These are phyloP conservation scores for Orycteropus afer DNA, from an alignment of 2,113 vertebrate genomes.

Conservation along the genomic window DNA sequence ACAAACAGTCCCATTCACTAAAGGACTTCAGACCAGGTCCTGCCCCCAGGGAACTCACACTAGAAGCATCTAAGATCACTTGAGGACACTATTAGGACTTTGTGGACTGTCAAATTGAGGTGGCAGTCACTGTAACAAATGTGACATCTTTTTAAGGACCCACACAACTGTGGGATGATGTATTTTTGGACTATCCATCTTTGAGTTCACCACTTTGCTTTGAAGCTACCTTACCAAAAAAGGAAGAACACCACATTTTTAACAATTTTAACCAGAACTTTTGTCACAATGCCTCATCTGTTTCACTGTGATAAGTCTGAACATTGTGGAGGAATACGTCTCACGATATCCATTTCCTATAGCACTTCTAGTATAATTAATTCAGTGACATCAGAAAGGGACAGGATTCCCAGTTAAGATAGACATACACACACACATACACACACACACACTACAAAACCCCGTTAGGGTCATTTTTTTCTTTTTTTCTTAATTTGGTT, in stretches of 20 bases:
- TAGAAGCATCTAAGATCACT: constrained; percentile 62
- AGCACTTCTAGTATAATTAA: background rate
- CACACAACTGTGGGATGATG: background rate
- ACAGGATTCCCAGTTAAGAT: background rate
- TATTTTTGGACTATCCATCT: background rate
- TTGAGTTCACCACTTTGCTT: constrained; percentile 38
- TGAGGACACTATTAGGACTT: constrained; percentile 37
- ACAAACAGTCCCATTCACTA: constrained; percentile 86
- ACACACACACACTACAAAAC: background rate
- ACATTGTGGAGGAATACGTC: background rate
- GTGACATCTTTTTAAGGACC: constrained; percentile 21
- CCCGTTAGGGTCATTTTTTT: background rate
- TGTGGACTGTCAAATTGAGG: constrained; percentile 44
- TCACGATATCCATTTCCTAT: background rate
- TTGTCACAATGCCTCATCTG: background rate
- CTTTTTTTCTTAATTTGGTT: background rate
- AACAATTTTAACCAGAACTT: background rate
- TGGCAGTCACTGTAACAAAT: constrained; percentile 52
- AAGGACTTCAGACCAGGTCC: constrained; percentile 82
- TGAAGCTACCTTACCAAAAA: background rate
- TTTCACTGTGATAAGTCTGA: background rate
- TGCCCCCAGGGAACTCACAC: constrained; percentile 64
- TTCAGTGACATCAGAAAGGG: background rate
- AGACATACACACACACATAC: background rate
- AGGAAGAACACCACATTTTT: background rate